Evolutionary conservation across 2,797 vertebrate genomes (phyloP).

Genomic region (Lophotriccus pileatus): DNA sequence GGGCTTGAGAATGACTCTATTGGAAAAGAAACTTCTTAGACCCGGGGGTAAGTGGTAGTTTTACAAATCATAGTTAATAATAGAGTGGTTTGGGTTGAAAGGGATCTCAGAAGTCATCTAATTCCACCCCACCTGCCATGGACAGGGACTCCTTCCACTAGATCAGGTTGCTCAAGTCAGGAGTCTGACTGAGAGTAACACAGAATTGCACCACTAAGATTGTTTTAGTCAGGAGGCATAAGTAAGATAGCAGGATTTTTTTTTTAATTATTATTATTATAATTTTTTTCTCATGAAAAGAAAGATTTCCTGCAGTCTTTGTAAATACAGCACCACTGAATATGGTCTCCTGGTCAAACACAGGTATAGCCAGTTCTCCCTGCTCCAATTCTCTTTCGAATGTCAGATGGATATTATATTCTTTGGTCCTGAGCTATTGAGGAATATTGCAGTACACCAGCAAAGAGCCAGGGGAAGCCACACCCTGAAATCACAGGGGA

Average conservation of each 20-base stretch:
- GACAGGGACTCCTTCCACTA: background rate
- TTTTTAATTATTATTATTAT: no score
- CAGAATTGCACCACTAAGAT: background rate
- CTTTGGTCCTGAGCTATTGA: background rate
- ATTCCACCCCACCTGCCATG: background rate
- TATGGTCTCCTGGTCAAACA: background rate
- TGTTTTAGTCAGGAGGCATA: background rate
- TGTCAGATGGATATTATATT: background rate
- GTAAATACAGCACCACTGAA: background rate
- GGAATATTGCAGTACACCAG: background rate
- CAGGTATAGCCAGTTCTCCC: background rate
- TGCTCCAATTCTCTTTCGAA: background rate
- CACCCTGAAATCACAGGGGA: background rate
- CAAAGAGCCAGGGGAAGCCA: background rate
- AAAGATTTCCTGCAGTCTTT: background rate
- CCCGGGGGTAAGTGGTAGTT: background rate
- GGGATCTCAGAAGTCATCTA: background rate
- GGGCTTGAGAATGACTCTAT: background rate
- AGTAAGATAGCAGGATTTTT: background rate
- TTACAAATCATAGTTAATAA: background rate
- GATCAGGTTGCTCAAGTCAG: background rate
- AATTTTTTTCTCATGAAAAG: fast-evolving
- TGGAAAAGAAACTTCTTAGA: background rate
- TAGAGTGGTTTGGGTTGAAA: background rate
- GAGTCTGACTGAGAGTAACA: fast-evolving